Base-by-base conservation (phyloP, 2,888 invertebrate genomes). In the Brachyopa scutellaris region DNA sequence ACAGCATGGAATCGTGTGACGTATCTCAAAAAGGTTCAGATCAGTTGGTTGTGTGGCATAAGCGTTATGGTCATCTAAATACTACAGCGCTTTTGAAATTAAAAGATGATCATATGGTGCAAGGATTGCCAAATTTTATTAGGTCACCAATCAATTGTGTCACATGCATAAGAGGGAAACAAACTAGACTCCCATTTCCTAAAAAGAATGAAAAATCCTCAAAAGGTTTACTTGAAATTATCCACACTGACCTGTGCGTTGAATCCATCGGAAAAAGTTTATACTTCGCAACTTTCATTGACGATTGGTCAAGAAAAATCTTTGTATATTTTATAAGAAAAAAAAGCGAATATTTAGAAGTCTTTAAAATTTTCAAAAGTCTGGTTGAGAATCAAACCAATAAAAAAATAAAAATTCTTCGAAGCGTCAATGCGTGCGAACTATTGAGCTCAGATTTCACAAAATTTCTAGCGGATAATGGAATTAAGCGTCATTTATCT, bases 121-220 rank as follows among this genome's bases (percentile, higher is more conserved):
- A n/a, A n/a, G n/a, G n/a, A n/a, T n/a, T n/a, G n/a, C n/a, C n/a
- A n/a, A n/a, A n/a, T n/a, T n/a, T n/a, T n/a, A n/a, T n/a, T n/a
- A n/a, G n/a, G n/a, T n/a, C n/a, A n/a, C n/a, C n/a, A n/a, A 33
- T 42, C 7, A 33, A 70, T 19, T 66, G 70, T 17, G 15, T 26
- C 17, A 40, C 38, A 4, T 70, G 64, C 8, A 31, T 59, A 6
- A 47, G 31, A 59, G 51, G 66, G 3, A 72, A 72, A 23, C 62
- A 62, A 38, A 57, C 29, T 21, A 49, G 66, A 29, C 23, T 42
- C 19, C 57, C 55, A 1, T 70, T 62, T 42, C n/a, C 26, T 13
- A 13, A 8, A 2, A 70, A 55, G 11, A 36, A 17, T 8, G 42
- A 45, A 33, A 70, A 78, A 29, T 53, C 61, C 1, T 38, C 62